A percentile compares a stretch with the other conserved stretches of the same genome.
These are phyloP conservation scores for Montipora capricornis DNA, from an alignment of 64 coral and sea anemone genomes.

Conservation along the genomic window DNA sequence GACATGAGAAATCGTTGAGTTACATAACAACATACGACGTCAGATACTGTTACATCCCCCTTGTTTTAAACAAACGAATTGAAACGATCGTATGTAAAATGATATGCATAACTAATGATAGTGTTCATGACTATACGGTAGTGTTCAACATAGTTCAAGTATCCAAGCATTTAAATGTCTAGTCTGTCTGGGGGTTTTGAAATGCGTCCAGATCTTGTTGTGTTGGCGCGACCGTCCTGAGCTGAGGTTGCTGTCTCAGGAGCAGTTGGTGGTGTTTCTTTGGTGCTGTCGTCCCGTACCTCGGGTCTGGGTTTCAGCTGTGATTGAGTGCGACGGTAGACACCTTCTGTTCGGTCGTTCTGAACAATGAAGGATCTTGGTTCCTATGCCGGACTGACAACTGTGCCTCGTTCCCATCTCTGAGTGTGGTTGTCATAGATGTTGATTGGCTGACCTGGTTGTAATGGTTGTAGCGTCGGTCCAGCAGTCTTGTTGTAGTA, in stretches of 20 bases:
- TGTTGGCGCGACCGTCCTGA: background rate
- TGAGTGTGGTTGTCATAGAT: slow-evolving; percentile 57
- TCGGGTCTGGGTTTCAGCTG: slow-evolving; percentile 14
- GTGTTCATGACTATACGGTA: background rate
- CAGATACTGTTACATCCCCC: background rate
- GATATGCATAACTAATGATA: slow-evolving; percentile 13
- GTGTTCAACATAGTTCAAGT: slow-evolving; percentile 18
- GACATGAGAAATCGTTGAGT: background rate
- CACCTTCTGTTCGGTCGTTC: slow-evolving; percentile 30
- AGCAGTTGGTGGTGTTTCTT: background rate
- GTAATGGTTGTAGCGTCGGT: slow-evolving; percentile 39
- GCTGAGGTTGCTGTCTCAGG: slow-evolving; percentile 9
- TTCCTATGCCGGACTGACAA: slow-evolving; percentile 56
- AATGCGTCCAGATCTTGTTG: slow-evolving; percentile 32
- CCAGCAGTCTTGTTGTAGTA: slow-evolving; percentile 72
- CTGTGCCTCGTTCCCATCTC: slow-evolving; percentile 14
- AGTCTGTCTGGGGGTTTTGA: slow-evolving; percentile 45
- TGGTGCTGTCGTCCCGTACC: background rate
- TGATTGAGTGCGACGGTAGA: slow-evolving; percentile 31
- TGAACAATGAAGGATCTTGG: slow-evolving; percentile 53
- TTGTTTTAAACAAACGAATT: background rate
- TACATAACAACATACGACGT: background rate
- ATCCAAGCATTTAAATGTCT: slow-evolving; percentile 26
- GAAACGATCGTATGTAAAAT: background rate
- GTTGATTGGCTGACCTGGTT: slow-evolving; percentile 39